Evolutionary conservation across 2,888 invertebrate species (phyloP).

Genomic region (Pseudococcus longispinus): DNA sequence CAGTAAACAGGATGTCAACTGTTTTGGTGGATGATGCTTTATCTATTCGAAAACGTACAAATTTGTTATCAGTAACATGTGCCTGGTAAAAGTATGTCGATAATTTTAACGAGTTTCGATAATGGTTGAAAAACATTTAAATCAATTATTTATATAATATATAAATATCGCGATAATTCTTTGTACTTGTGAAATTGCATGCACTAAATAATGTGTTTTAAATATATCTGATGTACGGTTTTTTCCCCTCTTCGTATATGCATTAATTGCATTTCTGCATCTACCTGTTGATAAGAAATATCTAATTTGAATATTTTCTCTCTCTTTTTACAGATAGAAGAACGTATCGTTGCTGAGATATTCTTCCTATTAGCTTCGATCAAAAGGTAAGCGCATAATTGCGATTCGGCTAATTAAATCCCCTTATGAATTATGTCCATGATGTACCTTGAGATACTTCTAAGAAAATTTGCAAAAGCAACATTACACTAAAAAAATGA

Average conservation of each 20-base stretch:
- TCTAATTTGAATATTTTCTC: not conserved
- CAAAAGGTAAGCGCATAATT: not conserved
- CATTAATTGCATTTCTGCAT: not conserved
- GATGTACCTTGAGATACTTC: not conserved
- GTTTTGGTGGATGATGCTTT: not conserved
- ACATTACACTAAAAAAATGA: not conserved
- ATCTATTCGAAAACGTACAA: not conserved
- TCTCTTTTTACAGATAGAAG: not conserved
- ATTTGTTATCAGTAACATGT: not conserved
- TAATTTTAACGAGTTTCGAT: conserved; percentile 10
- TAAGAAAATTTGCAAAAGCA: not conserved
- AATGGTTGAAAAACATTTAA: not conserved
- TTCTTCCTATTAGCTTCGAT: not conserved
- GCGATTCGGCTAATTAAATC: not conserved
- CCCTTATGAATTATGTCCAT: no score
- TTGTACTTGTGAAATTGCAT: conserved; percentile 21
- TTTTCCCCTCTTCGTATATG: not conserved
- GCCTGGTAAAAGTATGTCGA: not conserved
- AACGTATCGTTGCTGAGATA: not conserved
- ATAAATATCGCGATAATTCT: not conserved
- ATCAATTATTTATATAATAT: not conserved
- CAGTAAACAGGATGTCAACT: conserved; percentile 1
- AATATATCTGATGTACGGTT: not conserved
- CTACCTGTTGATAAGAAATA: not conserved
- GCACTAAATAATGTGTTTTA: not conserved